These are phyloP conservation scores for Fundulus diaphanus DNA, from an alignment of 2,797 vertebrate genomes.

Conservation along the genomic window DNA sequence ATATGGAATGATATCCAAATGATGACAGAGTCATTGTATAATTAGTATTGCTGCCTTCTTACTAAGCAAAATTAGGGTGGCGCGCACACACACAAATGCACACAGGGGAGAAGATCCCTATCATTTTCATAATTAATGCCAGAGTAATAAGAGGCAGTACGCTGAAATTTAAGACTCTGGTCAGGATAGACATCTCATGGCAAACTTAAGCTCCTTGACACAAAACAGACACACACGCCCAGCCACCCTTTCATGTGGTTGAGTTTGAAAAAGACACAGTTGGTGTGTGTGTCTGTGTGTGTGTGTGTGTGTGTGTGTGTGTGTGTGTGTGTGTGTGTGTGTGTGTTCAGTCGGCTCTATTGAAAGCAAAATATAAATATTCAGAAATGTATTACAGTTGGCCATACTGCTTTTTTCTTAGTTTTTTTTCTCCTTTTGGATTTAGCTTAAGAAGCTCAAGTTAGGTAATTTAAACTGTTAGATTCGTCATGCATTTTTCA, in stretches of 20 bases:
- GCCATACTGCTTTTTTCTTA: neutral
- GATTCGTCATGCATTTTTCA: conserved; percentile 1
- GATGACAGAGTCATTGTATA: conserved; percentile 56
- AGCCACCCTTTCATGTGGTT: conserved; percentile 57
- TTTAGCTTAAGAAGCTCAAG: conserved; percentile 8
- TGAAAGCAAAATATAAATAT: conserved; percentile 5
- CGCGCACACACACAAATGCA: conserved; percentile 20
- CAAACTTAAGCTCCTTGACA: conserved; percentile 56
- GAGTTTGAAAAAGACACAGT: conserved; percentile 23
- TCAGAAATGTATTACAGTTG: neutral
- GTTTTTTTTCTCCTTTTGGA: neutral
- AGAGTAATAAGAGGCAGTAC: conserved; percentile 65
- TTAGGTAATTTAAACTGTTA: conserved; percentile 11
- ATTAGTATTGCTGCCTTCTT: conserved; percentile 66
- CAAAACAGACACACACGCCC: conserved; percentile 60
- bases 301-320: neutral
- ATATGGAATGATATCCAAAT: conserved; percentile 47
- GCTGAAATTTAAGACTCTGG: conserved; percentile 68
- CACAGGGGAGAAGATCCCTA: conserved; percentile 52
- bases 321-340: neutral
- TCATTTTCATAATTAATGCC: conserved; percentile 75
- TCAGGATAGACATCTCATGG: conserved; percentile 51
- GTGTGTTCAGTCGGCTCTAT: conserved; percentile 13
- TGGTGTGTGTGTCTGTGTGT: conserved; percentile 3
- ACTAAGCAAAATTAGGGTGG: conserved; percentile 53